Evolutionary conservation across 2,888 invertebrate genomes (phyloP).

Genomic region (Kryphioiulus occultus): DNA sequence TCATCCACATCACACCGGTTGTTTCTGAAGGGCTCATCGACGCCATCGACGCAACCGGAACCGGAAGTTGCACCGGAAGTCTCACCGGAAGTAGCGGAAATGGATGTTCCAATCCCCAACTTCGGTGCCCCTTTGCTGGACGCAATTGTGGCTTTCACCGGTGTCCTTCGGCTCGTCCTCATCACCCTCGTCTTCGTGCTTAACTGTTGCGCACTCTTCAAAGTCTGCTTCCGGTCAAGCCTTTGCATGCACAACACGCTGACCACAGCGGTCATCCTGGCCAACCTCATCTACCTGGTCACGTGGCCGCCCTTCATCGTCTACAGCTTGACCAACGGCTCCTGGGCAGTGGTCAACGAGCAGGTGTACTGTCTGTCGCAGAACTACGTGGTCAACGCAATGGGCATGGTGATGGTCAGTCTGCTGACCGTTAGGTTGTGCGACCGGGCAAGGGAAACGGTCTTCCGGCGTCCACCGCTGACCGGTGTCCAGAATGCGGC

Average conservation of each 20-base stretch:
- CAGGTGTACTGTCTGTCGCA: constrained; percentile 54
- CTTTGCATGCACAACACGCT: constrained; percentile 48
- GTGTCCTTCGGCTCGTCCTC: constrained; percentile 18
- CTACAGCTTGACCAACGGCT: constrained; percentile 52
- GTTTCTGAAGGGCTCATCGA: too few relatives aligned
- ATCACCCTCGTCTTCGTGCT: constrained; percentile 31
- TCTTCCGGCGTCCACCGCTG: background rate
- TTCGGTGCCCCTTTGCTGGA: background rate
- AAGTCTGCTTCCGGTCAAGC: constrained; percentile 37
- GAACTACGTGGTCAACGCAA: constrained; percentile 54
- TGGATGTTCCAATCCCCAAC: constrained; percentile 4
- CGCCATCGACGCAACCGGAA: too few relatives aligned
- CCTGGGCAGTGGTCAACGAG: constrained; percentile 52
- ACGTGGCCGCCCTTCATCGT: constrained; percentile 54
- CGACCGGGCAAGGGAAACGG: background rate
- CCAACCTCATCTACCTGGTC: constrained; percentile 53
- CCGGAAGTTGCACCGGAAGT: too few relatives aligned
- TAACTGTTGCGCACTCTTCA: constrained; percentile 45
- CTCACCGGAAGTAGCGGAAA: too few relatives aligned
- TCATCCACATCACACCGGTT: too few relatives aligned
- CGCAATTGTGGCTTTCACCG: constrained; percentile 13
- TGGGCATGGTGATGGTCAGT: constrained; percentile 53
- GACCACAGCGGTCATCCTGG: constrained; percentile 48
- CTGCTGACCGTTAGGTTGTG: constrained; percentile 49
- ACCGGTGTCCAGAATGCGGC: background rate